Conservation (phyloP, 1,140 invertebrate genomes). For the Tetramorium parvispinum region DNA sequence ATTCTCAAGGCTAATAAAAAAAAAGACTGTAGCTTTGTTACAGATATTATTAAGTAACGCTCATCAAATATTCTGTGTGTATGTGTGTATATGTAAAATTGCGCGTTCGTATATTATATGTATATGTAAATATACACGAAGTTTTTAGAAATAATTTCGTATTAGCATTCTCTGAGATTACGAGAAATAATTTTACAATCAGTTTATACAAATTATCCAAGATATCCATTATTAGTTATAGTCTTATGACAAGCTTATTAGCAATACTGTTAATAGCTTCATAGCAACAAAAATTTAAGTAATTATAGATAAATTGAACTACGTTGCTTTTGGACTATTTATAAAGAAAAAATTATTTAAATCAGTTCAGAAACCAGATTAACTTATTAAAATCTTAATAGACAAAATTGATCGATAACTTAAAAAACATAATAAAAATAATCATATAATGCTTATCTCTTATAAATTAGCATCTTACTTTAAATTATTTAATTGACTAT, state of each 20-base stretch:
- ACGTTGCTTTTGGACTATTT: not conserved
- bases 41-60: not conserved
- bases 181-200: not conserved
- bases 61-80: not conserved
- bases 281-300: not conserved
- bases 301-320: not conserved
- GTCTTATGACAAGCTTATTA: not conserved
- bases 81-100: too few relatives aligned
- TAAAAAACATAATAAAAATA: not conserved
- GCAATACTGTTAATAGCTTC: not conserved
- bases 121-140: not conserved
- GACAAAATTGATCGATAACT: not conserved
- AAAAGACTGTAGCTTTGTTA: not conserved
- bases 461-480: slow-evolving; percentile 2
- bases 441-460: not conserved
- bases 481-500: not conserved
- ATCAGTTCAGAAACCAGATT: not conserved
- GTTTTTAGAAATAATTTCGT: not conserved
- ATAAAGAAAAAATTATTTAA: not conserved
- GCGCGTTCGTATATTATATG: not conserved
- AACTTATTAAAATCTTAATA: not conserved
- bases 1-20: not conserved
- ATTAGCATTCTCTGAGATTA: not conserved
- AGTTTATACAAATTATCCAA: not conserved
- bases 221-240: not conserved